Evolutionary conservation across 2,113 vertebrate species (phyloP).

Genomic region (Pholis gunnellus): DNA sequence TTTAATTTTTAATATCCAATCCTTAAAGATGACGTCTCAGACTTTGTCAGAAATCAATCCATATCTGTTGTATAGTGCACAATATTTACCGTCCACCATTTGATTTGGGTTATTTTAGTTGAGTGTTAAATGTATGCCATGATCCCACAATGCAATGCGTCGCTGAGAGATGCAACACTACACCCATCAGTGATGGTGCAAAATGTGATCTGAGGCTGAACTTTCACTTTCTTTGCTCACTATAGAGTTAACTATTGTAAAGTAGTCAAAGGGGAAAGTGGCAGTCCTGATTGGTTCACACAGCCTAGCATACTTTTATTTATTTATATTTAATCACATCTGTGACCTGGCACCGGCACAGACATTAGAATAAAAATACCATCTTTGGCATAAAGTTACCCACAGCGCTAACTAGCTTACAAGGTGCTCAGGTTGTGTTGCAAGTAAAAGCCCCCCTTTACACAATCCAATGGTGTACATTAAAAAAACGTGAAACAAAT

Average conservation of each 20-base stretch:
- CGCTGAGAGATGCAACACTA: too few relatives aligned
- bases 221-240: neutral
- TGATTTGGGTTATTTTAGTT: neutral
- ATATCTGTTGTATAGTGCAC: neutral
- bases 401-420: too few relatives aligned
- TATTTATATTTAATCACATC: neutral
- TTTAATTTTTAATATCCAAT: neutral
- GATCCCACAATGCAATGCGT: neutral
- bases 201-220: neutral
- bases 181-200: neutral
- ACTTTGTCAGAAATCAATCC: neutral
- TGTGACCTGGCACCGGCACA: neutral
- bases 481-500: too few relatives aligned
- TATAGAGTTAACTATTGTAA: neutral
- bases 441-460: neutral
- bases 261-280: neutral
- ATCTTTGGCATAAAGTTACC: neutral
- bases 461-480: neutral
- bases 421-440: neutral
- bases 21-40: neutral
- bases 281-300: neutral
- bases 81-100: neutral
- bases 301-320: neutral
- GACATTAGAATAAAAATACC: neutral
- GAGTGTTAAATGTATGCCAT: neutral